A percentile compares a stretch with the other conserved stretches of the same genome.
Evolutionary conservation across 2,888 invertebrate species (phyloP).

Genomic region (Eurytoma californica): DNA sequence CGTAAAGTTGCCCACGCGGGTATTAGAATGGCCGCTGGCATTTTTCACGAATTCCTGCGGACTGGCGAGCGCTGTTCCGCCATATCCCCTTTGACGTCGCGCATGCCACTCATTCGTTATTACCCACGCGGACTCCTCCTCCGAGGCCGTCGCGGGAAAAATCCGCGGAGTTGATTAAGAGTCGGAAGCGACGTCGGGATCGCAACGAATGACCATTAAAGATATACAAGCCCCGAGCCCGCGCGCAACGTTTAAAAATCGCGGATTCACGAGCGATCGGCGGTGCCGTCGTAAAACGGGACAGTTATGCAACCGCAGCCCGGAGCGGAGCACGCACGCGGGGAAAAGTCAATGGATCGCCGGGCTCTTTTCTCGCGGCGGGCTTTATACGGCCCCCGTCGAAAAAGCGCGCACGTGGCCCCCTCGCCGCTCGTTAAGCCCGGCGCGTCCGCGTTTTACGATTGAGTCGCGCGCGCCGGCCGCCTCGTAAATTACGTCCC

Average conservation of each 20-base stretch:
- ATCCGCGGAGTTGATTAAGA: too few relatives aligned
- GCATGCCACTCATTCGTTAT: too few relatives aligned
- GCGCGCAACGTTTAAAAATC: neutral
- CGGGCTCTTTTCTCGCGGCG: neutral
- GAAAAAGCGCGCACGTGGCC: conserved; percentile 4
- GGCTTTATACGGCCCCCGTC: neutral
- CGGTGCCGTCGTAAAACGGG: neutral
- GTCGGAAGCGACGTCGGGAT: neutral
- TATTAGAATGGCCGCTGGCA: too few relatives aligned
- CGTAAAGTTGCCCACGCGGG: too few relatives aligned
- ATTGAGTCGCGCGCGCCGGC: conserved; percentile 45
- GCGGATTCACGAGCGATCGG: neutral
- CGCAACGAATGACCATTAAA: too few relatives aligned
- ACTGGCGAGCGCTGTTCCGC: too few relatives aligned
- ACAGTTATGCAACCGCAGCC: conserved; percentile 9
- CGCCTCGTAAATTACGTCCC: conserved; percentile 61
- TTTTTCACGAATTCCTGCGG: too few relatives aligned
- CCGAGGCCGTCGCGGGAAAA: too few relatives aligned
- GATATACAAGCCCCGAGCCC: neutral
- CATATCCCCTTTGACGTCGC: too few relatives aligned
- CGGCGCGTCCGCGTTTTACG: conserved; percentile 60
- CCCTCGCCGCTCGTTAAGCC: conserved; percentile 28
- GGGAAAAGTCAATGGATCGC: conserved; percentile 13
- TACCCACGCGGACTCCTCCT: too few relatives aligned
- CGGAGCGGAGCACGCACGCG: neutral